These are phyloP conservation scores for Poeciliopsis occidentalis DNA, from an alignment of 2,113 vertebrate species.

Conservation along the genomic window DNA sequence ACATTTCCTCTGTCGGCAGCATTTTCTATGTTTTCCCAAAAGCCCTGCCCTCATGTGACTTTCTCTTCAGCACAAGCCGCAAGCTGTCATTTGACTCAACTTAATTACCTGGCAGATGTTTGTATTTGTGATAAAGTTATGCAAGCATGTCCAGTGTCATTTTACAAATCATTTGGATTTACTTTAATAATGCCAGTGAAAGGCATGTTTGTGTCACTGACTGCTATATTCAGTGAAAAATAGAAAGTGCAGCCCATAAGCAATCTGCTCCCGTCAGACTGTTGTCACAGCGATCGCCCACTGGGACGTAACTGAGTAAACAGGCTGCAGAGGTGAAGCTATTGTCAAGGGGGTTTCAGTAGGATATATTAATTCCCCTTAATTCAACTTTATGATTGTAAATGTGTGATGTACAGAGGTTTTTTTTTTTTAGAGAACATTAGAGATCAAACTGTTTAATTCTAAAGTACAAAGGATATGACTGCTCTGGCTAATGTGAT, in stretches of 20 bases:
- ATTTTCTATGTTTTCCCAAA: too few relatives aligned
- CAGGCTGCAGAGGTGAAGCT: constrained; percentile 14
- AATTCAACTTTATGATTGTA: neutral
- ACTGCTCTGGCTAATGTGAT: neutral
- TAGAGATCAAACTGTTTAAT: neutral
- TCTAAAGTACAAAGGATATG: neutral
- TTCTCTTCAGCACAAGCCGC: too few relatives aligned
- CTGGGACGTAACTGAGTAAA: constrained; percentile 36
- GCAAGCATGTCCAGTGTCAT: neutral
- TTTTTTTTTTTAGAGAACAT: too few relatives aligned
- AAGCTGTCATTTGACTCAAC: too few relatives aligned
- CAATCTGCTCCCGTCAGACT: constrained; percentile 3
- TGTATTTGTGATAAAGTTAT: too few relatives aligned
- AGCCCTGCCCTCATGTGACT: too few relatives aligned
- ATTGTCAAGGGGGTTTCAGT: constrained; percentile 13
- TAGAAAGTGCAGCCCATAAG: constrained; percentile 22
- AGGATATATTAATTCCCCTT: neutral
- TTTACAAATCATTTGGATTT: neutral
- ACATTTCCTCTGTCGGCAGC: too few relatives aligned
- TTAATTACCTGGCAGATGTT: too few relatives aligned
- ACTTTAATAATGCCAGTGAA: neutral
- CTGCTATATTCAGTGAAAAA: constrained; percentile 10
- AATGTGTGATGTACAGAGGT: too few relatives aligned
- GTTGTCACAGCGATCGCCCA: constrained; percentile 52
- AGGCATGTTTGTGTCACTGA: constrained; percentile 10